Percentiles rank a stretch among this genome's conserved stretches.
Conservation (phyloP, 1,140 invertebrate genomes). For the Atta colombica region DNA sequence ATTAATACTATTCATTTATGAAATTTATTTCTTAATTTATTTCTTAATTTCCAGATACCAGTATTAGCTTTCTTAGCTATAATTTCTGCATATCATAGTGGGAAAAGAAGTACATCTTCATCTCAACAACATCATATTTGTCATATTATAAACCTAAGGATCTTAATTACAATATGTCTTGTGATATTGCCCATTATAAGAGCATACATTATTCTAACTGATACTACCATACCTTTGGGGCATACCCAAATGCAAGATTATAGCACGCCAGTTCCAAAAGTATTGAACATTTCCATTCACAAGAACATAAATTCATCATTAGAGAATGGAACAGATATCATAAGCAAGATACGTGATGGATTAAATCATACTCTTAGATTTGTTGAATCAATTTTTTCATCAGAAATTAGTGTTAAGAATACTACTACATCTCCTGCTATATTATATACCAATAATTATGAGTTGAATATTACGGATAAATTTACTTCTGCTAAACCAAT, state of each 20-base stretch:
- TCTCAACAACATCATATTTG: constrained; percentile 88
- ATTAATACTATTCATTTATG: not conserved
- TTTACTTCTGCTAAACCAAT: constrained; percentile 86
- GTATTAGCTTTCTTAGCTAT: constrained; percentile 90
- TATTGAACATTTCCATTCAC: not conserved
- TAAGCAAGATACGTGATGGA: constrained; percentile 62
- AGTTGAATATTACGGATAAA: constrained; percentile 71
- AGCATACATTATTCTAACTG: constrained; percentile 88
- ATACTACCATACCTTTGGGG: constrained; percentile 71
- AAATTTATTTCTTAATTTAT: constrained; percentile 65
- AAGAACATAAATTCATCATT: constrained; percentile 18
- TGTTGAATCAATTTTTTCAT: constrained; percentile 64
- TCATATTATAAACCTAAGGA: constrained; percentile 88
- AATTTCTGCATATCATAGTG: constrained; percentile 92
- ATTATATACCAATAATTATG: constrained; percentile 41
- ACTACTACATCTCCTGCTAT: not conserved
- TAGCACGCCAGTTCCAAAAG: constrained; percentile 3
- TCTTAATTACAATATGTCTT: constrained; percentile 88
- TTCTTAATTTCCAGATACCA: constrained; percentile 88
- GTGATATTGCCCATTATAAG: constrained; percentile 89
- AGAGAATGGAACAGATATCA: constrained; percentile 35
- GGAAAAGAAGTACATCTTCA: constrained; percentile 88
- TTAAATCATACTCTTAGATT: constrained; percentile 65
- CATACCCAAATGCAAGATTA: constrained; percentile 20
- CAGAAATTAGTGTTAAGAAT: constrained; percentile 19